phyloP scores from a whole-genome alignment of 2,113 vertebrate genomes.

The Rhynchomys soricoides region DNA sequence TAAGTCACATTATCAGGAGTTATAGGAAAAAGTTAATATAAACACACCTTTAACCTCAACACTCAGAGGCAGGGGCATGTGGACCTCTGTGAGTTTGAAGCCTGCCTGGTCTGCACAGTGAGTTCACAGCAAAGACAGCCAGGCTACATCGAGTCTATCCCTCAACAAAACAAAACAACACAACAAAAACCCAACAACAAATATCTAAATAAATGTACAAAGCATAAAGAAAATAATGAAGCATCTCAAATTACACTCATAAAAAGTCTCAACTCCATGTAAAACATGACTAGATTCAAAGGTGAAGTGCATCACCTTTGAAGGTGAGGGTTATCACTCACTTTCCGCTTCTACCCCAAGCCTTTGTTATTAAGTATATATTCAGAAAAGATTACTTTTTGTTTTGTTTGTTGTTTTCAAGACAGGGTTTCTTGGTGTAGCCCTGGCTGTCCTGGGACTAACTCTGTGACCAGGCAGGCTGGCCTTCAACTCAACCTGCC shows the following conservation, averaged over 20 bases:
- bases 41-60: not conserved
- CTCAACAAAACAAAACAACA: not conserved
- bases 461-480: not conserved
- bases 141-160: not conserved
- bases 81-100: not conserved
- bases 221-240: conserved; percentile 18
- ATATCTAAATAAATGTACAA: not conserved
- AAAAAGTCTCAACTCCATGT: not conserved
- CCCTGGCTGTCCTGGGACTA: not conserved
- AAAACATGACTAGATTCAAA: not conserved
- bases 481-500: not conserved
- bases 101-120: not conserved
- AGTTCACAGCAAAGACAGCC: not conserved
- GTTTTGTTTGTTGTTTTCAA: not conserved
- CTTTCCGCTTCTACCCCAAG: not conserved
- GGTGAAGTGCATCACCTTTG: not conserved
- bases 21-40: not conserved
- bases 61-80: not conserved
- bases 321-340: not conserved
- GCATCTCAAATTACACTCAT: not conserved
- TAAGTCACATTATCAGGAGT: not conserved
- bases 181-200: too few species aligned
- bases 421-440: not conserved
- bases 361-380: not conserved
- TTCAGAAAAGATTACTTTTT: conserved; percentile 14